A percentile compares a stretch with the other conserved stretches of the same genome.
Conservation (phyloP, 2,113 vertebrate genomes). For the Uria aalge region DNA sequence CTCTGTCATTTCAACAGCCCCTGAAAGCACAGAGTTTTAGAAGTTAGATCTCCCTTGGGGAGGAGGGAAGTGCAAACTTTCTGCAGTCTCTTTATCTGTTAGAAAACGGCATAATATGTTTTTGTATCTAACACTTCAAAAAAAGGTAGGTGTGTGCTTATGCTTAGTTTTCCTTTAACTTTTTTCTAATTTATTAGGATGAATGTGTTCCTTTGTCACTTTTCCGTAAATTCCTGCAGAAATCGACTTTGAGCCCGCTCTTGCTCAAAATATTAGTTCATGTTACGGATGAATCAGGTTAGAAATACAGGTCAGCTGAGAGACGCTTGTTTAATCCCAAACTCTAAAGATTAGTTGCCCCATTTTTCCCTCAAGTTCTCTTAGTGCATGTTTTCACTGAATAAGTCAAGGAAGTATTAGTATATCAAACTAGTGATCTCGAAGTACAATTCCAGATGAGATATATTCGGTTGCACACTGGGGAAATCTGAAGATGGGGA, state of each 20-base stretch:
- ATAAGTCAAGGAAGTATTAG: not conserved
- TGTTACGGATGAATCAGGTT: not conserved
- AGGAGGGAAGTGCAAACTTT: not conserved
- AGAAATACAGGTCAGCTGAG: not conserved
- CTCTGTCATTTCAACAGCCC: not conserved
- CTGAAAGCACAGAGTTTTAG: not conserved
- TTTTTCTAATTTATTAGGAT: not conserved
- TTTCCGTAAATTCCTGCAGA: not conserved
- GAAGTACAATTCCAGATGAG: not conserved
- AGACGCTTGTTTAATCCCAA: not conserved
- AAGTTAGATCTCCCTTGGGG: not conserved
- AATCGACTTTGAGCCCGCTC: not conserved
- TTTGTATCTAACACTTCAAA: not conserved
- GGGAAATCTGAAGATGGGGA: not conserved
- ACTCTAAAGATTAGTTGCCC: not conserved
- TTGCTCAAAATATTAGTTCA: not conserved
- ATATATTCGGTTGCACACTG: not conserved
- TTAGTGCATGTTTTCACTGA: not conserved
- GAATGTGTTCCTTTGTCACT: not conserved
- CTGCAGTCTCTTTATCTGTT: not conserved
- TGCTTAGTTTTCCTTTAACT: not conserved
- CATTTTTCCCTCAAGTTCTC: not conserved
- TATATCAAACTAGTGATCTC: not conserved
- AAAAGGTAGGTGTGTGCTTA: not conserved
- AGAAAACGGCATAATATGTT: not conserved